A percentile compares a stretch with the other conserved stretches of the same genome.
Evolutionary conservation across 2,888 invertebrate species (phyloP).

Genomic region (Noctua comes): DNA sequence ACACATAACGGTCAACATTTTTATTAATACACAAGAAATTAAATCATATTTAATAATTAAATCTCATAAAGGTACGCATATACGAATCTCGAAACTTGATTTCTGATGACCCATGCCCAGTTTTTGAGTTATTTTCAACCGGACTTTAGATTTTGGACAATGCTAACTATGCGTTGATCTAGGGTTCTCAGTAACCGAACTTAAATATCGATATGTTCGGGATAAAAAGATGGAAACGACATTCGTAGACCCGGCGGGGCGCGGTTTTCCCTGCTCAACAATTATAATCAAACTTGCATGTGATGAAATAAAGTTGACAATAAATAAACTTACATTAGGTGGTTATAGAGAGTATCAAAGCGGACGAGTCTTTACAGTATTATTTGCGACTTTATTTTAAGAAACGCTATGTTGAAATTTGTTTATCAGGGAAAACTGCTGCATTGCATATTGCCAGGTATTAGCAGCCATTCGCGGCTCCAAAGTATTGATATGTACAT

Average conservation of each 20-base stretch:
- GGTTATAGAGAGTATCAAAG: background rate
- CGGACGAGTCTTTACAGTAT: background rate
- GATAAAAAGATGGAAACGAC: background rate
- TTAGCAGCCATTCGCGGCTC: background rate
- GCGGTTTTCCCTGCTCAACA: background rate
- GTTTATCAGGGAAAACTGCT: background rate
- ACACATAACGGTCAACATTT: slow-evolving; percentile 16
- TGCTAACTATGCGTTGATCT: background rate
- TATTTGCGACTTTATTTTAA: background rate
- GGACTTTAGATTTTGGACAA: background rate
- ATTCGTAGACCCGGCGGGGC: background rate
- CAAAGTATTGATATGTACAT: background rate
- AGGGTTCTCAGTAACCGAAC: background rate
- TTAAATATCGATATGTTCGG: background rate
- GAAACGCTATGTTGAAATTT: background rate
- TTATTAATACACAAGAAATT: slow-evolving; percentile 18
- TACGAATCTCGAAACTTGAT: background rate
- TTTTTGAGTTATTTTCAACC: background rate
- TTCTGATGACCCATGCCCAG: background rate
- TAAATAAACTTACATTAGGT: background rate
- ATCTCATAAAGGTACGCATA: slow-evolving; percentile 11
- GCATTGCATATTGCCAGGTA: background rate
- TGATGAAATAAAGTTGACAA: background rate
- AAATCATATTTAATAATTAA: background rate
- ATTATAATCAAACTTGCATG: background rate